A percentile compares a stretch with the other conserved stretches of the same genome.
Conservation (phyloP, 2,113 vertebrate species). For the Haemorhous mexicanus region DNA sequence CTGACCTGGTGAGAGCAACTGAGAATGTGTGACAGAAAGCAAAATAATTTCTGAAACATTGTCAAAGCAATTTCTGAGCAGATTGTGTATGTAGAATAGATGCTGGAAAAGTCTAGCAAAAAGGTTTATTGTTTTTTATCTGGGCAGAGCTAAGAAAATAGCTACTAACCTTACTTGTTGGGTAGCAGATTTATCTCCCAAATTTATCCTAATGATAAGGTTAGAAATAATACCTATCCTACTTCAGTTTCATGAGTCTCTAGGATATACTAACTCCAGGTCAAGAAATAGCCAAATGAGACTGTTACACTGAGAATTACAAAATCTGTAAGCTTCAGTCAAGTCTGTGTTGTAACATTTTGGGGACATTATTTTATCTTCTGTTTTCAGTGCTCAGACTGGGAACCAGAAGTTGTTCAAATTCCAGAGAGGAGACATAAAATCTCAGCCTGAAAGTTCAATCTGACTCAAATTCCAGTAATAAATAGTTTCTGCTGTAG, state of each 20-base stretch:
- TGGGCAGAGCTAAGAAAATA: background rate
- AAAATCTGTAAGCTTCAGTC: background rate
- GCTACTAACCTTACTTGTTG: background rate
- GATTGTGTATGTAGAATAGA: background rate
- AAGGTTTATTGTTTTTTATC: background rate
- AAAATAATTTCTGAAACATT: background rate
- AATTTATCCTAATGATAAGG: background rate
- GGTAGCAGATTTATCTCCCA: background rate
- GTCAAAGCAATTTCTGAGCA: background rate
- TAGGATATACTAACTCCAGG: background rate
- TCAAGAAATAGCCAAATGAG: background rate
- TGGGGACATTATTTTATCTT: background rate
- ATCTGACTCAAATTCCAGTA: slow-evolving; percentile 14
- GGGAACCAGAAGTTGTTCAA: background rate
- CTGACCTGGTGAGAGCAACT: background rate
- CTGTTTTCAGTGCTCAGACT: background rate
- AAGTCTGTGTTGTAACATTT: background rate
- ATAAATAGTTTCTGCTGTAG: background rate
- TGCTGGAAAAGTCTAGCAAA: background rate
- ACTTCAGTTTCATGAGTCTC: background rate
- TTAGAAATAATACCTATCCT: background rate
- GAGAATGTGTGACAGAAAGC: background rate
- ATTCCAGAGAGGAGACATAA: background rate
- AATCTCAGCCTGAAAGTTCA: slow-evolving; percentile 25
- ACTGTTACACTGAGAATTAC: background rate